phyloP scores from a whole-genome alignment of 2,888 invertebrate species.

The Himalopsyche tibetana region DNA sequence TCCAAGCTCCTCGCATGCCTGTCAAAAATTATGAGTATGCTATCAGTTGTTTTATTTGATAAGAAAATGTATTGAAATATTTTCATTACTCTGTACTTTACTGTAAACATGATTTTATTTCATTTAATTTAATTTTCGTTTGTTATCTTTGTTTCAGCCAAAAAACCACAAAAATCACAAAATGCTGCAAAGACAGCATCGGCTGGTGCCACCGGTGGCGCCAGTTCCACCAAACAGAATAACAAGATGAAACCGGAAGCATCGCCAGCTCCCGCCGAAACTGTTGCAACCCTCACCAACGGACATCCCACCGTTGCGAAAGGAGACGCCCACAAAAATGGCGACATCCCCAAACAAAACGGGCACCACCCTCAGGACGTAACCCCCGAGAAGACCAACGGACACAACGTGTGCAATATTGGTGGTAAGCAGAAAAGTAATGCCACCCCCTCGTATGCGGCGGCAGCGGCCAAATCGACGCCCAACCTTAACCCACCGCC shows the following conservation, averaged over 20 bases:
- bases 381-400: slow-evolving; percentile 47
- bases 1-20: too few species aligned
- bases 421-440: slow-evolving; percentile 56
- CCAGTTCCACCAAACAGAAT: slow-evolving; percentile 13
- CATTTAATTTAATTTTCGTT: neutral
- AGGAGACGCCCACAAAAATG: slow-evolving; percentile 50
- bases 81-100: too few species aligned
- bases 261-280: neutral
- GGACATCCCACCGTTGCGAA: slow-evolving; percentile 50
- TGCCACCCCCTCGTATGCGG: slow-evolving; percentile 59
- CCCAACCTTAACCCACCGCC: slow-evolving; percentile 46
- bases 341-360: slow-evolving; percentile 54
- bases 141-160: slow-evolving; percentile 53
- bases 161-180: slow-evolving; percentile 57
- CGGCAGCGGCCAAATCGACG: slow-evolving; percentile 56
- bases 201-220: slow-evolving; percentile 45
- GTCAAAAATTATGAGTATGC: too few species aligned
- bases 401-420: slow-evolving; percentile 45
- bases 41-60: too few species aligned
- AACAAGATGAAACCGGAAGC: slow-evolving; percentile 39
- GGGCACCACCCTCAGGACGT: slow-evolving; percentile 52
- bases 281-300: slow-evolving; percentile 49
- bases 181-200: slow-evolving; percentile 49
- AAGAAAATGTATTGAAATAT: too few species aligned
- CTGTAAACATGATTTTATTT: neutral